Evolutionary conservation across 2,888 invertebrate genomes (phyloP), one percentile per base, ranked within the genome.

Genomic region (Holacanthella duospinosa): DNA sequence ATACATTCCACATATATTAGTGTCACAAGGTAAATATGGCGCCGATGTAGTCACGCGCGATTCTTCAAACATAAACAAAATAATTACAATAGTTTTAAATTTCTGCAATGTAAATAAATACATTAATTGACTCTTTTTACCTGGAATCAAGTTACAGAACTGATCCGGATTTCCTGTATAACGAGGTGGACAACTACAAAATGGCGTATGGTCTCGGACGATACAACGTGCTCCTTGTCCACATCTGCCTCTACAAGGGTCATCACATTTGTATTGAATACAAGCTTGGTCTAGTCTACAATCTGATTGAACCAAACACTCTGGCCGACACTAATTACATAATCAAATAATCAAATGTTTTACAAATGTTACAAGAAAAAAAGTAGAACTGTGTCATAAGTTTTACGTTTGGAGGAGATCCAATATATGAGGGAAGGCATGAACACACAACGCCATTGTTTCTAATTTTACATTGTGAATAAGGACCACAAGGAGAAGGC

Each of bases 141-240:
- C 36, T 9, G 36, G 36, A 36, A 36, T 36, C 16, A 16, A 9
- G 6, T 36, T 6, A 16, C 36, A 36, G 36, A 9, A 36, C 16
- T 36, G 36, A 36, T 36, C 36, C 61, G 87, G 84, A 76, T 89
- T 87, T 66, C 93, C 93, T 29, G 91, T 91, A 76, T 91, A 93
- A 59, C 87, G 89, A 36, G 83, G 81, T 2, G 92, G 90, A 75
- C 93, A 93, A 71, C 83, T 84, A 76, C 93, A 93, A 21, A 82
- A 79, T 16, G 80, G 86, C 74, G 85, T 85, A 75, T 89, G 82
- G 77, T 87, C 87, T 43, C 86, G 82, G 44, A 82, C 82, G 74
- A 79, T 79, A 68, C 83, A 83, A 53, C 80, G 75, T 19, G 91
- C 89, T 76, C 90, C 88, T 67, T 81, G 81, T 55, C 90, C 90